These are phyloP conservation scores for Hydrotaea diabolus DNA, from an alignment of 2,888 invertebrate species.

Conservation along the genomic window DNA sequence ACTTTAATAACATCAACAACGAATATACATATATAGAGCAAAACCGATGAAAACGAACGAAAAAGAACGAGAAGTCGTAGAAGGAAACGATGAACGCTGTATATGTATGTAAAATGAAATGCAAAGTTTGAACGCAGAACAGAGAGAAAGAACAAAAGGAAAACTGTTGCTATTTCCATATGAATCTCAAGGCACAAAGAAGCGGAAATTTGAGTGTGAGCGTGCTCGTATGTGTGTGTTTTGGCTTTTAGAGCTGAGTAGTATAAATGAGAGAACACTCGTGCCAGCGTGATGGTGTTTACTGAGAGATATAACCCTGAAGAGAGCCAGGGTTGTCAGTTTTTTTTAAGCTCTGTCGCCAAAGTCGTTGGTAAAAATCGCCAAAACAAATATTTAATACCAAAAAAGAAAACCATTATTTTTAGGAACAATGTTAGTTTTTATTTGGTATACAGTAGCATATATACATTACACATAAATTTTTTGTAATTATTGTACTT, in stretches of 20 bases:
- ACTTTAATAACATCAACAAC: conserved; percentile 16
- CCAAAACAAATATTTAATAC: too few species aligned
- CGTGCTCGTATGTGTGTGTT: neutral
- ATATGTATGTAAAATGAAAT: neutral
- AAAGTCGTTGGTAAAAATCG: too few species aligned
- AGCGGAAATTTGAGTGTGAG: neutral
- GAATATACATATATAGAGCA: conserved; percentile 23
- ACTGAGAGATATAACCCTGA: too few species aligned
- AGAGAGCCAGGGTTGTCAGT: too few species aligned
- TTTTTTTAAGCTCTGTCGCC: too few species aligned
- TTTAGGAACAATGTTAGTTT: too few species aligned
- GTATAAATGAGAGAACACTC: neutral
- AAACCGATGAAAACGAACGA: conserved; percentile 13
- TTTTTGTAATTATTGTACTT: too few species aligned
- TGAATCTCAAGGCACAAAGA: neutral
- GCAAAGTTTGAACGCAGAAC: neutral
- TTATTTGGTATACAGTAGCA: too few species aligned
- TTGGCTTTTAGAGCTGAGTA: neutral
- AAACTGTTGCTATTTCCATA: conserved; percentile 31
- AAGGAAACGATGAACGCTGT: conserved; percentile 1
- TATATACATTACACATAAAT: too few species aligned
- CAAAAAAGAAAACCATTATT: too few species aligned
- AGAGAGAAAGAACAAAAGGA: neutral
- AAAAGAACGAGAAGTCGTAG: neutral
- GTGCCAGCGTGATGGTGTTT: neutral